A percentile compares a stretch with the other conserved stretches of the same genome.
Evolutionary conservation across 2,888 invertebrate species (phyloP).

Genomic region (Beris chalybata): DNA sequence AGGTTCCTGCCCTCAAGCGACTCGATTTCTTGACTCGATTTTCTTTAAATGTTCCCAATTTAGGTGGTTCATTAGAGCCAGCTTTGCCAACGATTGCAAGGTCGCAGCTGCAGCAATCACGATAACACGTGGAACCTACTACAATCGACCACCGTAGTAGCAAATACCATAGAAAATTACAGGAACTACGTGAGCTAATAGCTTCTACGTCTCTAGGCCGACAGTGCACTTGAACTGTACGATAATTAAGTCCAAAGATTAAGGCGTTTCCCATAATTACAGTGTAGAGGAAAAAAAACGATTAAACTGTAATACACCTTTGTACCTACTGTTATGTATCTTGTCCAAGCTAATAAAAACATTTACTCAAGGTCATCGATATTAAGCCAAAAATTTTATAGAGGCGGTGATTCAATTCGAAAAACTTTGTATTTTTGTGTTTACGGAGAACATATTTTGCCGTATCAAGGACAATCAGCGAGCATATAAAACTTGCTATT

Average conservation of each 20-base stretch:
- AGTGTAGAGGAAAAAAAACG: background rate
- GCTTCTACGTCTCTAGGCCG: background rate
- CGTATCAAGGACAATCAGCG: no score
- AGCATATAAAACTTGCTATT: no score
- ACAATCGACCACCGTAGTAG: background rate
- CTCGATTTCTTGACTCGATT: no score
- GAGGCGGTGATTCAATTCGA: no score
- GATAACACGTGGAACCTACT: background rate
- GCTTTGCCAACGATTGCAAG: conserved; percentile 10
- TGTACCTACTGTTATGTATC: no score
- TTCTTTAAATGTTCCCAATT: background rate
- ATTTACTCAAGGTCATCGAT: no score
- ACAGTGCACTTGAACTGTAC: conserved; percentile 26
- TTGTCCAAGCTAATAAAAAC: no score
- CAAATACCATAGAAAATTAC: background rate
- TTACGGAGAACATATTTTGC: no score
- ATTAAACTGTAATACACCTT: no score
- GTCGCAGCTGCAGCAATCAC: background rate
- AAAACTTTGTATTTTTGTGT: no score
- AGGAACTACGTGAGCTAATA: background rate
- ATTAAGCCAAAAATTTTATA: no score
- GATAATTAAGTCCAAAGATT: conserved; percentile 29
- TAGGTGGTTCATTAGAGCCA: background rate
- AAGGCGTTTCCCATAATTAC: conserved; percentile 24
- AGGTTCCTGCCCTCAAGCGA: background rate